Conservation (phyloP, 2,888 invertebrate genomes). For the Drosophila austrosaltans region DNA sequence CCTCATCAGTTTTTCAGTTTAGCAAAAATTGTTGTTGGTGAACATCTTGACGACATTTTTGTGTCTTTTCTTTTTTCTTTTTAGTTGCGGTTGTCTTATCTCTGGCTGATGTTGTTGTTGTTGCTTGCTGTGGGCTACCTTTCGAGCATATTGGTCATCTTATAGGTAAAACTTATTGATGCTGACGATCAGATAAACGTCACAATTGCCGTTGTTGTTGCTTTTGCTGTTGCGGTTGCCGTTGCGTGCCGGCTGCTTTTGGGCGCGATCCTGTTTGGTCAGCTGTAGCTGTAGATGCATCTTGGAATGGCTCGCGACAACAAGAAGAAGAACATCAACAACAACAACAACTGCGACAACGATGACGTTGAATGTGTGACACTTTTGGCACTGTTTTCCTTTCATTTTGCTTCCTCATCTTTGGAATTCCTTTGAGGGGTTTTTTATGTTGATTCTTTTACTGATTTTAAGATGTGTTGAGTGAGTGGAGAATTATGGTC, state of each 20-base stretch:
- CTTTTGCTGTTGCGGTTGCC: slow-evolving; percentile 20
- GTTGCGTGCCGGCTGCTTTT: slow-evolving; percentile 29
- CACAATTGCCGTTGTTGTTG: slow-evolving; percentile 31
- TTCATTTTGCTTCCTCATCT: slow-evolving; percentile 70
- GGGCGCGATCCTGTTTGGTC: slow-evolving; percentile 7
- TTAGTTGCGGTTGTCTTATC: slow-evolving; percentile 14
- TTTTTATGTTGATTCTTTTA: slow-evolving; percentile 48
- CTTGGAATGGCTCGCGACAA: slow-evolving; percentile 67
- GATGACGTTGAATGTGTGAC: slow-evolving; percentile 71
- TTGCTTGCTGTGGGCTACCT: slow-evolving; percentile 37
- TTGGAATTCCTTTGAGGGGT: slow-evolving; percentile 59
- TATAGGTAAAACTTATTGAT: slow-evolving; percentile 66
- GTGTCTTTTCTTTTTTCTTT: not conserved
- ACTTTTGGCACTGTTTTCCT: slow-evolving; percentile 55
- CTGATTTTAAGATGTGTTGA: slow-evolving; percentile 30
- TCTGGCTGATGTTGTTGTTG: slow-evolving; percentile 21
- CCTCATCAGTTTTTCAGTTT: slow-evolving; percentile 15
- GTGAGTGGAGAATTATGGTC: slow-evolving; percentile 46
- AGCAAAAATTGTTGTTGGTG: slow-evolving; percentile 6
- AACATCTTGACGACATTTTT: slow-evolving; percentile 21
- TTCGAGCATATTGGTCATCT: slow-evolving; percentile 53
- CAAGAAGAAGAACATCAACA: slow-evolving; percentile 1
- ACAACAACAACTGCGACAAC: slow-evolving; percentile 43
- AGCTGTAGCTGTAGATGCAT: slow-evolving; percentile 55
- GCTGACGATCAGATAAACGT: slow-evolving; percentile 63